phyloP scores from a whole-genome alignment of 1,140 invertebrate genomes.

The Anoplolepis gracilipes region DNA sequence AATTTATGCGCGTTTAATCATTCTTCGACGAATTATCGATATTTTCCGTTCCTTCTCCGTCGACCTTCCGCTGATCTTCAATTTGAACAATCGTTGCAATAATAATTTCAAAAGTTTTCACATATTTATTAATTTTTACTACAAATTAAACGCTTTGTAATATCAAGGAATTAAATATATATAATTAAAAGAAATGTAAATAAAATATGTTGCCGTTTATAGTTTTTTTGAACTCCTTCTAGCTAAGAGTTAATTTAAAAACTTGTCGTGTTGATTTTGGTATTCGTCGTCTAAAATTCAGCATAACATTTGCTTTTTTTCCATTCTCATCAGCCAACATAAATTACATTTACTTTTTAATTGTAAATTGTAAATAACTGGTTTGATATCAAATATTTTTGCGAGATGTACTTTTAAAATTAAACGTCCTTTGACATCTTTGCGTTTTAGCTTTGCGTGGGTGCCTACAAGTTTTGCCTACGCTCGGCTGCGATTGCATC shows the following conservation, averaged over 20 bases:
- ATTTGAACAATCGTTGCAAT: not conserved
- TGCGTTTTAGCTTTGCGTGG: slow-evolving; percentile 18
- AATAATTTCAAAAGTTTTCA: not conserved
- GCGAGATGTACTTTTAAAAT: not conserved
- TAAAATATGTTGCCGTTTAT: not conserved
- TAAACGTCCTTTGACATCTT: slow-evolving; percentile 3
- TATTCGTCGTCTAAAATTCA: not conserved
- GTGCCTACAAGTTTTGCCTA: slow-evolving; percentile 41
- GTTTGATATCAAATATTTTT: not conserved
- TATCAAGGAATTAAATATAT: not conserved
- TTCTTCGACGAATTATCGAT: not conserved
- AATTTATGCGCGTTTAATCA: not conserved
- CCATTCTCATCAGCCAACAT: not conserved
- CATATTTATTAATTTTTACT: not conserved
- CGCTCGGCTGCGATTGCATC: not conserved
- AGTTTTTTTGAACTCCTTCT: too few relatives aligned
- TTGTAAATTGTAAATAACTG: not conserved
- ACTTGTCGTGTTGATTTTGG: too few relatives aligned
- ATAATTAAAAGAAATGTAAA: not conserved
- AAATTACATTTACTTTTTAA: not conserved
- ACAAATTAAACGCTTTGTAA: not conserved
- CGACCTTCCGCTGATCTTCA: not conserved
- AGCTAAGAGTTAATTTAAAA: too few relatives aligned
- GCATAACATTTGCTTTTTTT: not conserved
- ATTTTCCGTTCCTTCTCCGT: not conserved